Percentiles rank a stretch among this genome's conserved stretches.
Conservation (phyloP, 2,888 invertebrate genomes). For the Epinotia ramella region DNA sequence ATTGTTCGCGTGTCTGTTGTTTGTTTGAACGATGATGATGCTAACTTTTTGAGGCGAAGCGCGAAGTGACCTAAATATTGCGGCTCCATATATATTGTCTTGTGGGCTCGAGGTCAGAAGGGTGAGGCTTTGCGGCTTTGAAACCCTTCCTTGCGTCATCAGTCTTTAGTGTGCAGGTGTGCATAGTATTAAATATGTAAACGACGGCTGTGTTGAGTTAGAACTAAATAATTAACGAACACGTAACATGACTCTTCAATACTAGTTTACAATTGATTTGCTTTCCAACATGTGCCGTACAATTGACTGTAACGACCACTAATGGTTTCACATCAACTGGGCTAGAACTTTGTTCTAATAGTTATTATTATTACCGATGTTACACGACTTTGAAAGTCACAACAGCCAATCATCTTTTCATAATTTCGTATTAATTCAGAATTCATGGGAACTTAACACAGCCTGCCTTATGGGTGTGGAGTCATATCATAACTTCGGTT, state of each 20-base stretch:
- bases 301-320: slow-evolving; percentile 24
- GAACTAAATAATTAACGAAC: neutral
- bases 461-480: slow-evolving; percentile 24
- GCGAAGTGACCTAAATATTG: slow-evolving; percentile 63
- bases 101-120: slow-evolving; percentile 43
- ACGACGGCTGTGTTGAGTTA: neutral
- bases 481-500: slow-evolving; percentile 24
- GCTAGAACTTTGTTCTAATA: slow-evolving; percentile 29
- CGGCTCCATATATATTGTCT: slow-evolving; percentile 44
- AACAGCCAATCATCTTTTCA: slow-evolving; percentile 5
- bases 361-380: slow-evolving; percentile 5
- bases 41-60: slow-evolving; percentile 60
- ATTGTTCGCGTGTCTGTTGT: slow-evolving; percentile 64
- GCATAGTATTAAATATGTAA: slow-evolving; percentile 8
- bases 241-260: neutral
- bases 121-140: slow-evolving; percentile 44
- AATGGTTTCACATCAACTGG: slow-evolving; percentile 17
- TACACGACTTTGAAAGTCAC: slow-evolving; percentile 25
- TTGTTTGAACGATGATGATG: slow-evolving; percentile 66
- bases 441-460: slow-evolving; percentile 36
- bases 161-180: slow-evolving; percentile 53
- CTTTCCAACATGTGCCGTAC: slow-evolving; percentile 18
- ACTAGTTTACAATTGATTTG: slow-evolving; percentile 29
- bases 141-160: slow-evolving; percentile 31
- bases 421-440: slow-evolving; percentile 5